phyloP scores from a whole-genome alignment of 2,888 invertebrate genomes.

The Harmothoe impar region DNA sequence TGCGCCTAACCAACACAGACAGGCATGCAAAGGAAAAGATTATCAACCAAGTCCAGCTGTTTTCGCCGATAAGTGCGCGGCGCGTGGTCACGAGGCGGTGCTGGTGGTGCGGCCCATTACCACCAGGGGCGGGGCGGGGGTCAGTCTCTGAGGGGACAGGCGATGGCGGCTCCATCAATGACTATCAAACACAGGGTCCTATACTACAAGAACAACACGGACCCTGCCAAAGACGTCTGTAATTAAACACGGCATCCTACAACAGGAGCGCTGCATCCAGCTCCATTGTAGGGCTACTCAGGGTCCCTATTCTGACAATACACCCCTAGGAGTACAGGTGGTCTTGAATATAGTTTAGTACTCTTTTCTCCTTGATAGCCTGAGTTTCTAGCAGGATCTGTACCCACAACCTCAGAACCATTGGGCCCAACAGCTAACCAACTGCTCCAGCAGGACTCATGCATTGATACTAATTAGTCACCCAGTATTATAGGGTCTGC shows the following conservation, averaged over 20 bases:
- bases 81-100: slow-evolving; percentile 2
- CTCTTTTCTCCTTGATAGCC: no score
- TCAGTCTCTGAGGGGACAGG: not conserved
- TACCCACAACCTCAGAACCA: no score
- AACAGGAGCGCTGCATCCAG: not conserved
- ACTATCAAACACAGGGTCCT: not conserved
- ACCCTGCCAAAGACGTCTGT: not conserved
- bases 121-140: not conserved
- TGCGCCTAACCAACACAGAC: slow-evolving; percentile 23
- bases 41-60: slow-evolving; percentile 39
- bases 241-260: not conserved
- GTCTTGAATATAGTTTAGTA: no score
- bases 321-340: no score
- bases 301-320: no score
- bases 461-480: no score
- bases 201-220: not conserved
- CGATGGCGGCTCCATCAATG: not conserved
- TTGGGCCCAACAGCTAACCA: no score
- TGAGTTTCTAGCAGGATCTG: no score
- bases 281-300: not conserved
- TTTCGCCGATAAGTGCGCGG: slow-evolving; percentile 30
- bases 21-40: slow-evolving; percentile 52
- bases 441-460: no score
- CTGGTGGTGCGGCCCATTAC: not conserved
- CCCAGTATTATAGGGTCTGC: no score